Percentiles rank a stretch among this genome's conserved stretches.
These are phyloP conservation scores for Alviniconcha strummeri DNA, from an alignment of 2,888 invertebrate genomes.

Conservation along the genomic window DNA sequence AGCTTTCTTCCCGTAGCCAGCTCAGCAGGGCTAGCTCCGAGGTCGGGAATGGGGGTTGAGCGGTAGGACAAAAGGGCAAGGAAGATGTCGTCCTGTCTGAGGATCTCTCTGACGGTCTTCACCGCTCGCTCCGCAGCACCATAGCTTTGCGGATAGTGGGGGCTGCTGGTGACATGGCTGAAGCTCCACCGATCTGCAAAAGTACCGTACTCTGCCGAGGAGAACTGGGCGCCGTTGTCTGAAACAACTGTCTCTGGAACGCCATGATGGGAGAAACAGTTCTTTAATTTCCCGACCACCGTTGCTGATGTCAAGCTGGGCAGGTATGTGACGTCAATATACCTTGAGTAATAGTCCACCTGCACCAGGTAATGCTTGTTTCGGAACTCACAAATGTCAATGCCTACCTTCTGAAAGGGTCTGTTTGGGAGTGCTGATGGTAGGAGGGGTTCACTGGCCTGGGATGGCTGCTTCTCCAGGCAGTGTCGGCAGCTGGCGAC, in stretches of 20 bases:
- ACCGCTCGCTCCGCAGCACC: background rate
- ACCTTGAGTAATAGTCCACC: background rate
- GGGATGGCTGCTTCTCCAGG: too few relatives aligned
- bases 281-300: constrained; percentile 5
- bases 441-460: too few relatives aligned
- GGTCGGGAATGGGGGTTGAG: background rate
- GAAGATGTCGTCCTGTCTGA: background rate
- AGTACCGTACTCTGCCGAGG: background rate
- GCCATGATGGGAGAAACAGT: background rate
- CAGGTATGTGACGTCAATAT: background rate
- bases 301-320: background rate
- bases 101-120: background rate
- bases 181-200: background rate
- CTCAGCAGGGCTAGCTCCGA: background rate
- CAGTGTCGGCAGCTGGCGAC: too few relatives aligned
- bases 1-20: background rate
- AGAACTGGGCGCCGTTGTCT: background rate
- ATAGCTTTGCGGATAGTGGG: constrained; percentile 2
- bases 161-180: constrained; percentile 1
- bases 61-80: background rate
- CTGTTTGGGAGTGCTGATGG: too few relatives aligned
- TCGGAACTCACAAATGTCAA: too few relatives aligned
- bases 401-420: too few relatives aligned
- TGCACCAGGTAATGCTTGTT: background rate
- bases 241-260: constrained; percentile 13